Evolutionary conservation across 1,140 invertebrate species (phyloP), one percentile per base, ranked within the genome.

Genomic region (Atta cephalotes): DNA sequence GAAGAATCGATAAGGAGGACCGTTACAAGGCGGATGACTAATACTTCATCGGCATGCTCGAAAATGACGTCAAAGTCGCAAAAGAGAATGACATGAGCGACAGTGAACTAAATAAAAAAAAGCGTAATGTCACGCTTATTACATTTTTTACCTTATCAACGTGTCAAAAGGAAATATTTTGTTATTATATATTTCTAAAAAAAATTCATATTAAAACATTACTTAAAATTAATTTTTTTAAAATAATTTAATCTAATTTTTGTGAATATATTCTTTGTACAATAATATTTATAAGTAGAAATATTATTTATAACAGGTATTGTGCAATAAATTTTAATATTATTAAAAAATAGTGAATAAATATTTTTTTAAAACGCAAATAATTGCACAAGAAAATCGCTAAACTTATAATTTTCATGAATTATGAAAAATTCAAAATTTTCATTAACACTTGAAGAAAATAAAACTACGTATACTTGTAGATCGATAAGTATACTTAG

Each of bases 21-120:
- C 92, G 89, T 93, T 90, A 93, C 91, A 82, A 92, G 88, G 49
- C 81, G 77, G 88, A 92, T 95, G 94, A 95, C 94, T 95, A 95
- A 95, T 89, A 77, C 88, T 93, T 93, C 91, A 91, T 93, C 93
- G 92, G 91, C 92, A 94, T 88, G 91, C 89, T 91, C 86, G 88
- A 92, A 91, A 90, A 91, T 94, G 94, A 95, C 93, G 93, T 94
- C 93, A 94, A 92, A 93, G 88, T 82, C 84, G 84, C 58, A 80
- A 90, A 85, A 90, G 90, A 91, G 90, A 90, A 90, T 90, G 90
- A 85, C 77, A 86, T 63, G 56, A 74, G 72, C 25, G 72, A 68
- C 71, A 58, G 78, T 71, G 21, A 70, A 89, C 65, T 28, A 10
- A 58, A 21, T 45, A 63, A 66, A 62, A 71, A 71, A 45, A 45